Base-by-base conservation (phyloP, 2,113 vertebrate species). In the Peromyscus californicus region DNA sequence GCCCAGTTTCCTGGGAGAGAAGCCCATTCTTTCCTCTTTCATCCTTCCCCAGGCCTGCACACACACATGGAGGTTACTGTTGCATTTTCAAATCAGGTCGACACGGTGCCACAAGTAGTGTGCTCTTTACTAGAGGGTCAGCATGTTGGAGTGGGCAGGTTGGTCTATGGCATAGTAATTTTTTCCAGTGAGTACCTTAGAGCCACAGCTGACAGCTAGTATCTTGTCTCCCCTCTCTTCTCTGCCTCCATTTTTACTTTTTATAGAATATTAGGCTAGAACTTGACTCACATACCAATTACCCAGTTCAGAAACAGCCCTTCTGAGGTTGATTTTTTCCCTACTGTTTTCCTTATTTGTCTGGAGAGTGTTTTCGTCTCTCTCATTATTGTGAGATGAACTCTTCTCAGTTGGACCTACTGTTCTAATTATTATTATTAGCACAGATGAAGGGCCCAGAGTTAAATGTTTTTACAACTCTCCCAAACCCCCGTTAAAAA, bases 1-100 rank as follows among this genome's bases (percentile, higher is more conserved):
- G 59, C 63, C 92, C 7, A 69, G 45, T 82, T 96, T 91, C 21
- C 97, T 92, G 69, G 19, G 94, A 93, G 89, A 90, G 94, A 97
- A 1, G 5, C 19, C 39, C 90, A 10, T 67, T 22, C 26, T 78
- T 92, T 61, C 8, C 19, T 72, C 48, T 82, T 51, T 63, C 78
- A 76, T 36, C 67, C 48, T 84, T 93, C 89, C 33, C 19, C 42
- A 80, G 29, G 33, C 19, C 51, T 61, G 13, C 24, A 74, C 29
- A 39, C 17, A 39, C 17, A 8, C 21, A 26, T 4, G 33, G 10
- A 6, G 13, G n/a, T 16, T 17, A 36, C 63, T 57, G 45, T 33
- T 29, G 1, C 82, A 12, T 48, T 78, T 93, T 63, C 80, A 85
- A 70, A 85, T 6, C n/a, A 19, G 9, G 29, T 92, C 59, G 57